Evolutionary conservation across 2,888 invertebrate genomes (phyloP), one percentile per base, ranked within the genome.

Genomic region (Hanleya hanleyi): DNA sequence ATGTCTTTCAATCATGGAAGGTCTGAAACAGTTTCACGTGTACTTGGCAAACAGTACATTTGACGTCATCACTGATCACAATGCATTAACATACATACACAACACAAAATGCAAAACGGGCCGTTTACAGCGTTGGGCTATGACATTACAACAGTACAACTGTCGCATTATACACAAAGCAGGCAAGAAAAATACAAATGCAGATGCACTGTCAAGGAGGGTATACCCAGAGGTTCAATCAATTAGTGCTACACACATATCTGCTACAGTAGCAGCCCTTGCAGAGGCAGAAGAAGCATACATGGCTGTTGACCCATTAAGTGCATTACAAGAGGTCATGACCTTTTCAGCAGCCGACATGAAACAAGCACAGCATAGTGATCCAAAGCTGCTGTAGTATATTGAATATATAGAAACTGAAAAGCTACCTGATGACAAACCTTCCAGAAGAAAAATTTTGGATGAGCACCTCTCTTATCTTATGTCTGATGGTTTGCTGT

Each of bases 181-280:
- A 47, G 65, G 70, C 26, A 41, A 33, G 33, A 64, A 65, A 37
- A 26, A 57, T 57, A 32, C 26, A 22, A 4, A 68, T 38, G 77
- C 77, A 22, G 75, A 77, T 69, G 69, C 70, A n/a, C 67, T 75
- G 0, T 71, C 76, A n/a, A 67, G 71, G 49, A 12, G 71, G 15
- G 47, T 65, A 33, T 75, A 76, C 47, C 35, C 68, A 29, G n/a
- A n/a, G n/a, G n/a, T n/a, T n/a, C n/a, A n/a, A n/a, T n/a, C n/a
- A n/a, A n/a, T n/a, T n/a, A n/a, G n/a, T n/a, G n/a, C n/a, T n/a
- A n/a, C n/a, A n/a, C n/a, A n/a, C n/a, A n/a, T n/a, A n/a, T 12
- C 26, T 22, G 22, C 57, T 57, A 26, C 57, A 57, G 32, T 26
- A 29, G 57, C 22, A 4, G 32, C 15, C 15, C 29, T 57, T 4